phyloP scores from a whole-genome alignment of 2,797 vertebrate species.

The Antennarius maculatus region DNA sequence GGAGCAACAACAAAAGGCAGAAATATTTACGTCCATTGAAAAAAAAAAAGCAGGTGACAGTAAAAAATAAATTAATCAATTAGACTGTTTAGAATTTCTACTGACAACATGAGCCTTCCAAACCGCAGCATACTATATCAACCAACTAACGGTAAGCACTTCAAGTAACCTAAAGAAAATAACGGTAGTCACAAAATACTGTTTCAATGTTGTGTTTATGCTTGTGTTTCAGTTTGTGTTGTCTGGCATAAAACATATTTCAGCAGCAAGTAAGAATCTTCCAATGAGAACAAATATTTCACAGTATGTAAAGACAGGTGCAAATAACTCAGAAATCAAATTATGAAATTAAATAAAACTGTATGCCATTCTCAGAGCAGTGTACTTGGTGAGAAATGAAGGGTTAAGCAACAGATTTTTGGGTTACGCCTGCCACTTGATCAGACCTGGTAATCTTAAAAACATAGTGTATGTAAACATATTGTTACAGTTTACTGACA shows the following conservation, averaged over 20 bases:
- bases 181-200: constrained; percentile 58
- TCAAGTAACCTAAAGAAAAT: constrained; percentile 41
- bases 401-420: constrained; percentile 61
- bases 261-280: constrained; percentile 81
- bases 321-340: constrained; percentile 64
- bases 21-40: constrained; percentile 52
- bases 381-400: constrained; percentile 31
- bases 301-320: constrained; percentile 79
- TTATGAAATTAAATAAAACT: constrained; percentile 43
- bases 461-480: constrained; percentile 65
- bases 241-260: constrained; percentile 63
- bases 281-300: constrained; percentile 72
- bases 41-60: constrained; percentile 49
- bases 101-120: constrained; percentile 40
- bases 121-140: constrained; percentile 45
- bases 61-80: constrained; percentile 41
- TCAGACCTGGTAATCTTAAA: constrained; percentile 43
- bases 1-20: constrained; percentile 68
- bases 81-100: constrained; percentile 48
- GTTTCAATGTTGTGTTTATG: constrained; percentile 55
- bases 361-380: constrained; percentile 38
- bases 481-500: constrained; percentile 29
- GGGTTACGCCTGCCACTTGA: constrained; percentile 36
- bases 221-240: constrained; percentile 49
- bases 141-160: constrained; percentile 51